Evolutionary conservation across 1,140 invertebrate species (phyloP).

Genomic region (Hylaeus anthracinus): DNA sequence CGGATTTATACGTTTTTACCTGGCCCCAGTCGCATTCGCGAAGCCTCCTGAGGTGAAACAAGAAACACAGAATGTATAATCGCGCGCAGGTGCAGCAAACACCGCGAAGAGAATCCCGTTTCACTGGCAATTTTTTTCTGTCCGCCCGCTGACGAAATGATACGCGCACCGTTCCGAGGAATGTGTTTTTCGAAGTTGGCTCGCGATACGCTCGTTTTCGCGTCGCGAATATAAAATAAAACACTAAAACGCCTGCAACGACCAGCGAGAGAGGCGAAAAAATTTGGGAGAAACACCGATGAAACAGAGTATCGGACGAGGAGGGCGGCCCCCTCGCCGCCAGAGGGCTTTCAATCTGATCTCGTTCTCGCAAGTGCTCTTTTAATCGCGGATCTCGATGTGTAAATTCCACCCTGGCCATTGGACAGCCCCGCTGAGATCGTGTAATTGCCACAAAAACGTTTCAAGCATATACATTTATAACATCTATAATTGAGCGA

Average conservation of each 20-base stretch:
- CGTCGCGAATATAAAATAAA: constrained; percentile 32
- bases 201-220: constrained; percentile 22
- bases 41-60: too few relatives aligned
- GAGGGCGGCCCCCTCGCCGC: not conserved
- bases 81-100: not conserved
- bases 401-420: too few relatives aligned
- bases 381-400: not conserved
- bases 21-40: too few relatives aligned
- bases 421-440: too few relatives aligned
- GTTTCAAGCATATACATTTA: too few relatives aligned
- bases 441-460: too few relatives aligned
- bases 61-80: too few relatives aligned
- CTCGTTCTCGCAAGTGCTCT: not conserved
- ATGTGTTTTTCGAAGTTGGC: constrained; percentile 38
- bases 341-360: not conserved
- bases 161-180: constrained; percentile 10
- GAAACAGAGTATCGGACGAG: constrained; percentile 2
- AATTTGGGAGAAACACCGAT: constrained; percentile 10
- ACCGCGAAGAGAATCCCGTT: constrained; percentile 23
- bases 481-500: too few relatives aligned
- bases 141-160: constrained; percentile 8
- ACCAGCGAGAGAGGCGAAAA: not conserved
- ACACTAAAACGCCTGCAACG: not conserved
- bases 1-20: too few relatives aligned
- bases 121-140: constrained; percentile 27